These are phyloP conservation scores for Drosophila grimshawi DNA, from an alignment of 1,140 invertebrate species.

Conservation along the genomic window DNA sequence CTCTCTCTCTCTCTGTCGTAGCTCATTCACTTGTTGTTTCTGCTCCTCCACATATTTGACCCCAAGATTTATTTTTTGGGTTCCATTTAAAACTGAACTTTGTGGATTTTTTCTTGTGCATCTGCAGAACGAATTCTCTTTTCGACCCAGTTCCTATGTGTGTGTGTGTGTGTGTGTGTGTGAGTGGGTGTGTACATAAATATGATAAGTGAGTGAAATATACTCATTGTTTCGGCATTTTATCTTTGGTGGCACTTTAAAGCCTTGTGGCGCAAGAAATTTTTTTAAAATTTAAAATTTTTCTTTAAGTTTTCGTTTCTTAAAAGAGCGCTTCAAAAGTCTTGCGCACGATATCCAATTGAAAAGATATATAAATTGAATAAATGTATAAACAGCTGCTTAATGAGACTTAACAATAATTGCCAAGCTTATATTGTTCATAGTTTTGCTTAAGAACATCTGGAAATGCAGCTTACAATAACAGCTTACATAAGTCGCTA, in stretches of 20 bases:
- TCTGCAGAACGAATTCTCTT: neutral
- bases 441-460: neutral
- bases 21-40: slow-evolving; percentile 4
- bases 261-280: slow-evolving; percentile 4
- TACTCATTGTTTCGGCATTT: slow-evolving; percentile 13
- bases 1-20: slow-evolving; percentile 10
- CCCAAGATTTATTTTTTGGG: slow-evolving; percentile 5
- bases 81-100: slow-evolving; percentile 8
- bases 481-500: neutral
- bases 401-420: neutral
- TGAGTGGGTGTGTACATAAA: slow-evolving; percentile 7
- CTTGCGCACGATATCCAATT: neutral
- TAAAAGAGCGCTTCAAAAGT: neutral
- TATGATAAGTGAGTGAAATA: slow-evolving; percentile 27
- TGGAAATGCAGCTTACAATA: neutral
- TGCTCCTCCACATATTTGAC: slow-evolving; percentile 6
- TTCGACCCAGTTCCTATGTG: slow-evolving; percentile 31
- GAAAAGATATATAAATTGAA: too few species aligned
- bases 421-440: too few species aligned
- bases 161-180: neutral
- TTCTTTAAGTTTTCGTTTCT: slow-evolving; percentile 1
- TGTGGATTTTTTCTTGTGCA: neutral
- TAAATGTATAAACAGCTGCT: neutral
- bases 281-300: neutral
- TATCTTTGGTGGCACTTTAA: slow-evolving; percentile 1